phyloP scores from a whole-genome alignment of 2,888 invertebrate genomes.

The Drosophila limbata region DNA sequence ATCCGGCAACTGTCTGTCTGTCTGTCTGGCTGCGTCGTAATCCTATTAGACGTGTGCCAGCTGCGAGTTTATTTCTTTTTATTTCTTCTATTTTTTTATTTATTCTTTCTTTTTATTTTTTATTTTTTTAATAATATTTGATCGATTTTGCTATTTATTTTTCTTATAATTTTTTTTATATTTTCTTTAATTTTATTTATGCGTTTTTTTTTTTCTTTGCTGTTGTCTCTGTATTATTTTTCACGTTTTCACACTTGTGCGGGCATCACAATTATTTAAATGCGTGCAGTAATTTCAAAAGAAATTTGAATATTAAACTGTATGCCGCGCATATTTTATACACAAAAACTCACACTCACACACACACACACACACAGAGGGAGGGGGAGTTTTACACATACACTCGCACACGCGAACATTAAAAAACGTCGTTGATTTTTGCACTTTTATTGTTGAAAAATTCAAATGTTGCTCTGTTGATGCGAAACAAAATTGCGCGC shows the following conservation, averaged over 20 bases:
- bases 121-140: slow-evolving; percentile 6
- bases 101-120: slow-evolving; percentile 15
- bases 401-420: slow-evolving; percentile 27
- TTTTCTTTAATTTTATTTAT: neutral
- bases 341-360: slow-evolving; percentile 25
- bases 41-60: slow-evolving; percentile 69
- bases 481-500: slow-evolving; percentile 51
- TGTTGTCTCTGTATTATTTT: slow-evolving; percentile 14
- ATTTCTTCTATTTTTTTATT: slow-evolving; percentile 9
- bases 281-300: slow-evolving; percentile 77
- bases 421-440: slow-evolving; percentile 59
- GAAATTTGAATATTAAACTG: slow-evolving; percentile 77
- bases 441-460: slow-evolving; percentile 76
- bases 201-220: slow-evolving; percentile 11
- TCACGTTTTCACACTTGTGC: slow-evolving; percentile 58
- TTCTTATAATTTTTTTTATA: slow-evolving; percentile 13
- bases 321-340: slow-evolving; percentile 65
- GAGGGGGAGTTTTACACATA: neutral
- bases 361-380: slow-evolving; percentile 27
- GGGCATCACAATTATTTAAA: slow-evolving; percentile 71
- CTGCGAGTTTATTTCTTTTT: slow-evolving; percentile 16
- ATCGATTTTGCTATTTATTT: too few species aligned
- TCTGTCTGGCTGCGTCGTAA: slow-evolving; percentile 66
- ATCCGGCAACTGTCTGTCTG: slow-evolving; percentile 63
- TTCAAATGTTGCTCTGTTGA: slow-evolving; percentile 68